These are phyloP conservation scores for Anthonomus grandis DNA, from an alignment of 1,140 invertebrate species.

Conservation along the genomic window DNA sequence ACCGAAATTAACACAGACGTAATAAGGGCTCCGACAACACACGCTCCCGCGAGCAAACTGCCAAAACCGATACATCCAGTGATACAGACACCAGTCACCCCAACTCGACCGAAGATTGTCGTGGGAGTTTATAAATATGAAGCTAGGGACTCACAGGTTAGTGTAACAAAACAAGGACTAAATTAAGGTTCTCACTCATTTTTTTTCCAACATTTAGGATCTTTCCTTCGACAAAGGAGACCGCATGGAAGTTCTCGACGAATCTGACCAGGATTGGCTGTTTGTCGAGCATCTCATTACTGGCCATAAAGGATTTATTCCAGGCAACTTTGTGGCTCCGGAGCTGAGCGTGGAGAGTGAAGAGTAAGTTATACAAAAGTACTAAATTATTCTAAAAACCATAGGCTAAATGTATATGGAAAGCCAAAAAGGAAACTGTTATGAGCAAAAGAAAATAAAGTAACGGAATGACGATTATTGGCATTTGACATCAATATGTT, in stretches of 20 bases:
- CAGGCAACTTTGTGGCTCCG: constrained; percentile 90
- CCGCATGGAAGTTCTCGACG: constrained; percentile 84
- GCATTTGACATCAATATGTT: too few relatives aligned
- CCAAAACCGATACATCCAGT: constrained; percentile 60
- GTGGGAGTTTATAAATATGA: constrained; percentile 90
- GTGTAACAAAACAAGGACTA: neutral
- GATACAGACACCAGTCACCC: constrained; percentile 23
- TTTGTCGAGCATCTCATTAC: constrained; percentile 82
- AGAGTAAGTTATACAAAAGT: constrained; percentile 71
- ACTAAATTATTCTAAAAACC: too few relatives aligned
- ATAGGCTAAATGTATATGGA: too few relatives aligned
- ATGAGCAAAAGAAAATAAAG: too few relatives aligned
- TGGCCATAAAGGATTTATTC: constrained; percentile 83
- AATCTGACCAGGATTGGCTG: constrained; percentile 92
- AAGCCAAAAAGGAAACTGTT: too few relatives aligned
- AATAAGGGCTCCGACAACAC: too few relatives aligned
- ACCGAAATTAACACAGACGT: too few relatives aligned
- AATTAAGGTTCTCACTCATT: neutral
- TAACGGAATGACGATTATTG: too few relatives aligned
- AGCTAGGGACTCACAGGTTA: constrained; percentile 76
- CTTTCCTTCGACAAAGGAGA: constrained; percentile 91
- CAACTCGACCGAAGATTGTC: constrained; percentile 61
- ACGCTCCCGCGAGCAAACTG: constrained; percentile 6
- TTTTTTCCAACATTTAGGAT: constrained; percentile 66
- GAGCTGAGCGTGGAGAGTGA: constrained; percentile 92